Conservation (phyloP, 2,113 vertebrate species). For the Daphoenositta chrysoptera region DNA sequence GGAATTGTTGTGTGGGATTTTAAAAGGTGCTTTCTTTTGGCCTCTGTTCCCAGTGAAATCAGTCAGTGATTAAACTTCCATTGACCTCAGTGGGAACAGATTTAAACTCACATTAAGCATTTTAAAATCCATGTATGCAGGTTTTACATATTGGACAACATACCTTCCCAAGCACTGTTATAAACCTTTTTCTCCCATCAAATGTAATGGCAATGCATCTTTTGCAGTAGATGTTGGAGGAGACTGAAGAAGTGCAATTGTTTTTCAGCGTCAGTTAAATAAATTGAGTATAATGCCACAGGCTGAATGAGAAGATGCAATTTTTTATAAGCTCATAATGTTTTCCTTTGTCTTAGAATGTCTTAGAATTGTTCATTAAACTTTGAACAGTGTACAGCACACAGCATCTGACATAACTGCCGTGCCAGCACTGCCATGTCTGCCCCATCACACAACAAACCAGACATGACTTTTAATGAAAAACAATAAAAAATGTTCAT, state of each 20-base stretch:
- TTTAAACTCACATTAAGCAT: not conserved
- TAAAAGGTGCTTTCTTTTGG: constrained; percentile 45
- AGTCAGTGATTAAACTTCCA: constrained; percentile 39
- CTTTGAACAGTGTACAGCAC: constrained; percentile 24
- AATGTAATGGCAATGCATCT: not conserved
- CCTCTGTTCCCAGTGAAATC: constrained; percentile 25
- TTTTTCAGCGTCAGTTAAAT: not conserved
- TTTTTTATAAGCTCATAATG: constrained; percentile 5
- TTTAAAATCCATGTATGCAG: constrained; percentile 4
- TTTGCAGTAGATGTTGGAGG: not conserved
- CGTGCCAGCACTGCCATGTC: not conserved
- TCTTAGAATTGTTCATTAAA: constrained; percentile 57
- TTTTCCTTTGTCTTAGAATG: constrained; percentile 23
- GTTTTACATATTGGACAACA: not conserved
- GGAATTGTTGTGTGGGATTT: constrained; percentile 18
- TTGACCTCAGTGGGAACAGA: constrained; percentile 25
- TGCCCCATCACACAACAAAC: constrained; percentile 38
- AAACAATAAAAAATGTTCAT: constrained; percentile 58
- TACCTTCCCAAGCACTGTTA: not conserved
- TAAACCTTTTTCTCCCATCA: not conserved
- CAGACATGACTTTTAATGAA: constrained; percentile 68
- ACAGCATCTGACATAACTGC: not conserved
- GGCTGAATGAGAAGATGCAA: not conserved
- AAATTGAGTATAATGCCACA: not conserved
- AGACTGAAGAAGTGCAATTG: not conserved